Conservation (phyloP, 37 sponge, comb jelly and placozoan species). For the Corticium candelabrum region DNA sequence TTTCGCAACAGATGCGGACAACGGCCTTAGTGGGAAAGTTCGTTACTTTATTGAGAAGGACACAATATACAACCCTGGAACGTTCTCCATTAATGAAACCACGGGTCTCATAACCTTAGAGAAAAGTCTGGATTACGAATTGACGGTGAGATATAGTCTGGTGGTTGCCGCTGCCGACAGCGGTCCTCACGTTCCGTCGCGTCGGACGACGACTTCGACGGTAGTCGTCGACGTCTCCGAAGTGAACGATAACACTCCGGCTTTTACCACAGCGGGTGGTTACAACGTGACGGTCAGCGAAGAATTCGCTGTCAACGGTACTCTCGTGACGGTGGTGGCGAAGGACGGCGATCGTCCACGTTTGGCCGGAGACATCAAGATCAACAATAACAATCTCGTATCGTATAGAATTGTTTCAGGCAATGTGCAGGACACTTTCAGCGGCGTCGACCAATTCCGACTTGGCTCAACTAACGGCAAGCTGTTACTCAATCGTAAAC, state of each 20-base stretch:
- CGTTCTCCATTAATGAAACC: neutral
- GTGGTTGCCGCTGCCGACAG: neutral
- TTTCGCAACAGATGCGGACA: neutral
- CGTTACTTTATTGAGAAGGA: neutral
- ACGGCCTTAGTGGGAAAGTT: neutral
- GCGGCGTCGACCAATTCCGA: neutral
- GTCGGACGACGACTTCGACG: neutral
- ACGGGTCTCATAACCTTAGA: neutral
- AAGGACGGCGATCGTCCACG: conserved; percentile 5
- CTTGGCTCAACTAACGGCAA: neutral
- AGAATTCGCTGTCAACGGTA: neutral
- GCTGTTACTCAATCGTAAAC: neutral
- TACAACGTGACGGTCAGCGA: conserved; percentile 1
- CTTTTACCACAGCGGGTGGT: neutral
- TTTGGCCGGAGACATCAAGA: neutral
- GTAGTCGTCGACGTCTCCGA: neutral
- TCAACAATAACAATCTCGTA: neutral
- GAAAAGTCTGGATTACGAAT: neutral
- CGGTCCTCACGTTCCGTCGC: neutral
- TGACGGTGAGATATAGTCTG: neutral
- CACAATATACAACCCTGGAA: neutral
- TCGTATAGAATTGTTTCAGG: neutral
- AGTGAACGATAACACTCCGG: neutral
- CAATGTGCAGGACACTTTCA: neutral
- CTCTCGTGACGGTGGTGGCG: neutral